Percentiles rank a stretch among this genome's conserved stretches.
These are phyloP conservation scores for Clarias gariepinus DNA, from an alignment of 2,113 vertebrate species.

Conservation along the genomic window DNA sequence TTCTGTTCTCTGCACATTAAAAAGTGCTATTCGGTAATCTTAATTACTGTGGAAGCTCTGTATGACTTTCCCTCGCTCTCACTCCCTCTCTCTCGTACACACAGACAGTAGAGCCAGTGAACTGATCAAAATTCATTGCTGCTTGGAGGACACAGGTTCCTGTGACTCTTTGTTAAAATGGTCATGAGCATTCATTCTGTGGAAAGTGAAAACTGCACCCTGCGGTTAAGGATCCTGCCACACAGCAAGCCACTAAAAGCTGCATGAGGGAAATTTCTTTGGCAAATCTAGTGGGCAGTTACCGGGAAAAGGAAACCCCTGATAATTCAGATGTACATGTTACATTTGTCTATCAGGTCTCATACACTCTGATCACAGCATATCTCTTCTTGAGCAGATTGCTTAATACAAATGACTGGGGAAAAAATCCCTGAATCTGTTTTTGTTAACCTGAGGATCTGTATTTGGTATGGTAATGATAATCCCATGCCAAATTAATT, in stretches of 20 bases:
- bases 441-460: neutral
- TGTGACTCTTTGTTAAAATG: slow-evolving; percentile 40
- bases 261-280: slow-evolving; percentile 13
- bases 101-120: slow-evolving; percentile 11
- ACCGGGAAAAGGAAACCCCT: slow-evolving; percentile 5
- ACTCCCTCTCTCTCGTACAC: slow-evolving; percentile 18
- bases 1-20: slow-evolving; percentile 25
- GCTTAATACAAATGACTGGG: neutral
- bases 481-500: slow-evolving; percentile 7
- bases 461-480: slow-evolving; percentile 10
- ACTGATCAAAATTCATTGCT: slow-evolving; percentile 49
- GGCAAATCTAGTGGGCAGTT: neutral
- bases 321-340: neutral
- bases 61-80: neutral
- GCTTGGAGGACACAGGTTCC: slow-evolving; percentile 47
- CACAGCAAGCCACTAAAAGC: slow-evolving; percentile 18
- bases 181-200: slow-evolving; percentile 56
- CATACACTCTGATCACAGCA: neutral
- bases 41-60: slow-evolving; percentile 40
- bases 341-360: neutral
- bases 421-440: neutral
- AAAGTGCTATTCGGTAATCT: slow-evolving; percentile 32
- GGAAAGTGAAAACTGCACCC: slow-evolving; percentile 30
- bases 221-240: slow-evolving; percentile 32
- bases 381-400: neutral